These are phyloP conservation scores for Mayetiola destructor DNA, from an alignment of 2,888 invertebrate species.

Conservation along the genomic window DNA sequence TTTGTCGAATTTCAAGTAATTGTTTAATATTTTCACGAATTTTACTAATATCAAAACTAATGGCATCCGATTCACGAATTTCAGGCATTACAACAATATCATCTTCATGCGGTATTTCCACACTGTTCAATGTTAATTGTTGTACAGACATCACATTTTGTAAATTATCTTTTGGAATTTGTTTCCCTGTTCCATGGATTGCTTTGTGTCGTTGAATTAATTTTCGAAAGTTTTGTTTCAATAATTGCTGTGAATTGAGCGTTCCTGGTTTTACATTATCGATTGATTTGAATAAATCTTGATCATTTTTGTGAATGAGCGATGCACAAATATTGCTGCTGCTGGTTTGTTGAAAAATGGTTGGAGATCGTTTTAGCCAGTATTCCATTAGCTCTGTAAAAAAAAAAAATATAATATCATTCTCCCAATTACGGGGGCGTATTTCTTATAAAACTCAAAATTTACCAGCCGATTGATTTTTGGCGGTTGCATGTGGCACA, in stretches of 20 bases:
- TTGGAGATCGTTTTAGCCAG: slow-evolving; percentile 23
- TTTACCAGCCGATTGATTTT: slow-evolving; percentile 12
- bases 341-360: slow-evolving; percentile 22
- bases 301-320: slow-evolving; percentile 22
- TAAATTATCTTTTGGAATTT: not conserved
- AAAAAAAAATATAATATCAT: not conserved
- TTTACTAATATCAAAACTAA: slow-evolving; percentile 25
- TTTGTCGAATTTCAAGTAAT: slow-evolving; percentile 25
- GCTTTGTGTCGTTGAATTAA: not conserved
- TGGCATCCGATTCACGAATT: slow-evolving; percentile 18
- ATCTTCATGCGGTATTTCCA: slow-evolving; percentile 22
- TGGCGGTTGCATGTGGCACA: slow-evolving; percentile 9
- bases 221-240: slow-evolving; percentile 4
- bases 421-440: not conserved
- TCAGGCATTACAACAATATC: slow-evolving; percentile 16
- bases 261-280: not conserved
- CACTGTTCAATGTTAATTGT: slow-evolving; percentile 20
- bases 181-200: not conserved
- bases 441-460: no score
- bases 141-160: slow-evolving; percentile 15
- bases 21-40: slow-evolving; percentile 32
- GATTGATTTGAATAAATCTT: slow-evolving; percentile 16
- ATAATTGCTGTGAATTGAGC: not conserved
- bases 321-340: slow-evolving; percentile 21
- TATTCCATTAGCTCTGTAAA: slow-evolving; percentile 20